These are phyloP conservation scores for Thamnophis elegans DNA, from an alignment of 2,797 vertebrate genomes.

Conservation along the genomic window DNA sequence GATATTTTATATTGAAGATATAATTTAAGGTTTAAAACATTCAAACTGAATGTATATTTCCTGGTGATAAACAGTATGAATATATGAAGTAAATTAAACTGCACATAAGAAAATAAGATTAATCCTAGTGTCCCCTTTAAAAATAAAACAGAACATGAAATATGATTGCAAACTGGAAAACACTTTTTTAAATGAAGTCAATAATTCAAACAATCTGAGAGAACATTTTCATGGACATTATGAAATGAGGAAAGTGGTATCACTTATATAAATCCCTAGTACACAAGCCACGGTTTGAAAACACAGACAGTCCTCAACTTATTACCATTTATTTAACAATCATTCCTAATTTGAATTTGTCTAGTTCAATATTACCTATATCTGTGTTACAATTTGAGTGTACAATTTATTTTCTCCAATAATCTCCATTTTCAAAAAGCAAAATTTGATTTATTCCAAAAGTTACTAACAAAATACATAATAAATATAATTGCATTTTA, in stretches of 20 bases:
- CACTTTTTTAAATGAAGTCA: neutral
- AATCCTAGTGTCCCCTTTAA: neutral
- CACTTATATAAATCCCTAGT: neutral
- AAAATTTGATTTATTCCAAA: neutral
- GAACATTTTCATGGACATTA: neutral
- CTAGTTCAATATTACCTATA: neutral
- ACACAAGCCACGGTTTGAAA: neutral
- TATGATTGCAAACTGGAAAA: neutral
- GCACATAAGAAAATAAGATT: neutral
- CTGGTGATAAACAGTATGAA: neutral
- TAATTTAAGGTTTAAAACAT: neutral
- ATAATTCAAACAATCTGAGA: neutral
- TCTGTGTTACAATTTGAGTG: neutral
- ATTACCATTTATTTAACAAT: neutral
- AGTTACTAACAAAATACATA: neutral
- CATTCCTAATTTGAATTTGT: neutral
- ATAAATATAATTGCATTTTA: neutral
- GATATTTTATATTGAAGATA: neutral
- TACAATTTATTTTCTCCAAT: neutral
- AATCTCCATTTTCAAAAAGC: neutral
- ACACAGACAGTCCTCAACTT: neutral
- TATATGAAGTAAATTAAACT: neutral
- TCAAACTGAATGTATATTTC: neutral
- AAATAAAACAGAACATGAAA: neutral
- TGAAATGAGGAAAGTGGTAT: neutral